These are phyloP conservation scores for Tubiluchus corallicola DNA, from an alignment of 2,888 invertebrate genomes.

Conservation along the genomic window DNA sequence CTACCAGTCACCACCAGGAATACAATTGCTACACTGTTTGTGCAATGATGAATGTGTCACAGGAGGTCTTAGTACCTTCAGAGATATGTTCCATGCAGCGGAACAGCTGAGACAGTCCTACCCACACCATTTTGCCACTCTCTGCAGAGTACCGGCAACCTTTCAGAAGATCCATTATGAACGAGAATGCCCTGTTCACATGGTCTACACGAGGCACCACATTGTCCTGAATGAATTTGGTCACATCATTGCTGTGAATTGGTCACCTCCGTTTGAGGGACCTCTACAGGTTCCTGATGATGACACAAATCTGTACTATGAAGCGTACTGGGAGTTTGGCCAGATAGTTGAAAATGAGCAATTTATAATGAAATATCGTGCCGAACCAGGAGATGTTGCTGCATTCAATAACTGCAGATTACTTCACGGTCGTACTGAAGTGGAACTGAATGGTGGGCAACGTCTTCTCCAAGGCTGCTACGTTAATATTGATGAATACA, in stretches of 20 bases:
- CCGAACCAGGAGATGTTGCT: conserved; percentile 21
- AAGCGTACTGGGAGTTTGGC: conserved; percentile 20
- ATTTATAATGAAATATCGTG: conserved; percentile 10
- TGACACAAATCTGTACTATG: conserved; percentile 20
- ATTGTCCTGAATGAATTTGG: conserved; percentile 16
- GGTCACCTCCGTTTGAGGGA: conserved; percentile 25
- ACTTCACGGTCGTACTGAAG: conserved; percentile 19
- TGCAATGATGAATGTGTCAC: conserved; percentile 21
- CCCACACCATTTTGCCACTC: conserved; percentile 18
- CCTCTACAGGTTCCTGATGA: conserved; percentile 18
- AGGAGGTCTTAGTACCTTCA: conserved; percentile 21
- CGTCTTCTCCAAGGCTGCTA: conserved; percentile 24
- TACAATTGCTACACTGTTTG: conserved; percentile 21
- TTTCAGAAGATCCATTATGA: conserved; percentile 24
- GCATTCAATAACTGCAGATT: conserved; percentile 24
- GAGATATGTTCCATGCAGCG: conserved; percentile 21
- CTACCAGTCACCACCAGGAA: conserved; percentile 25
- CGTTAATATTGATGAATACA: conserved; percentile 24
- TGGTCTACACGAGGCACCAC: conserved; percentile 21
- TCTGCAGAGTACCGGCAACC: conserved; percentile 21
- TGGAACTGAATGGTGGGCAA: conserved; percentile 18
- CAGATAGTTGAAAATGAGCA: conserved; percentile 16
- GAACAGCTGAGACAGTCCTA: conserved; percentile 17
- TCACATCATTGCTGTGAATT: conserved; percentile 20
- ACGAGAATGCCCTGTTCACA: conserved; percentile 20